Evolutionary conservation across 2,113 vertebrate genomes (phyloP), one percentile per base, ranked within the genome.

Genomic region (Myocastor coypus): DNA sequence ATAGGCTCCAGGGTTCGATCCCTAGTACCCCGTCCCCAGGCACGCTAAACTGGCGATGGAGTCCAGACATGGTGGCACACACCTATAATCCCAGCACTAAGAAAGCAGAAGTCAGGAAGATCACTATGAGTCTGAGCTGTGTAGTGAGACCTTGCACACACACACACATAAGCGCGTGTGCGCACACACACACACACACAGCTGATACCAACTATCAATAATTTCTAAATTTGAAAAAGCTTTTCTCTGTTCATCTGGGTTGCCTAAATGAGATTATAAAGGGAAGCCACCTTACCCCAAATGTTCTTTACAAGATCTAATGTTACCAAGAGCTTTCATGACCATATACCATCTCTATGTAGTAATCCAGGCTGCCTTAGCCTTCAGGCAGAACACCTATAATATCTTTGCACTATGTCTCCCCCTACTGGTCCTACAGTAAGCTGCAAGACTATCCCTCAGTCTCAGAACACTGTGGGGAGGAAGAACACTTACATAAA

Each of bases 391-490:
- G n/a, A 93, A 59, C 5, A 5, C 12, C 57, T 50, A 7, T 40
- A 6, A 75, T 88, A 90, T 11, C 50, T 94, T 97, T 91, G 59
- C 89, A 1, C 80, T 87, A 32, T 46, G 92, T 94, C 94, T 94
- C 96, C 97, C 94, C 89, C 96, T 97, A 80, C 95, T 96, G 97
- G 89, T 30, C 46, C 46, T 68, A 19, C 24, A n/a, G 11, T 22
- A 59, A 75, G 28, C 50, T 81, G 0, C 40, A n/a, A 37, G 10
- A 12, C 37, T 12, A 5, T 46, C 40, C 37, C 50, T 32, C 7
- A 61, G 32, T 75, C 32, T 52, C 61, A 4, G 1, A 50, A 59
- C n/a, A 50, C 22, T 24, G 26, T 16, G 55, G 19, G 55, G 55
- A 16, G 19, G 17, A 16, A 57, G 16, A 57, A 57, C 17, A 16